Percentiles rank a stretch among this genome's conserved stretches.
These are phyloP conservation scores for Falco biarmicus DNA, from an alignment of 2,797 vertebrate genomes.

Conservation along the genomic window DNA sequence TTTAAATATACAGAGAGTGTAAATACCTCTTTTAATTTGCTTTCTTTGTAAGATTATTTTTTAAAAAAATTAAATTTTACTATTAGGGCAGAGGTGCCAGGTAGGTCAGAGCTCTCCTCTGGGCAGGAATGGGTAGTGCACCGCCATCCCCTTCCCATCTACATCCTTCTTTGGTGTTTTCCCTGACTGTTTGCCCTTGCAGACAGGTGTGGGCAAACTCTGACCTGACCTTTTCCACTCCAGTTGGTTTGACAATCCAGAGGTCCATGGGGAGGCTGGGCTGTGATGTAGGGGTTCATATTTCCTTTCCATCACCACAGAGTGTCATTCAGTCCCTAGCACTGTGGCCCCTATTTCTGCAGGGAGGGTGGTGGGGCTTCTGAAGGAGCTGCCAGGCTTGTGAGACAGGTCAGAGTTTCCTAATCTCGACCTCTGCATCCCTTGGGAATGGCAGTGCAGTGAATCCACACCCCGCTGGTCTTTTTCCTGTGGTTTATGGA, in stretches of 20 bases:
- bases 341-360: not conserved
- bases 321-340: not conserved
- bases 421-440: not conserved
- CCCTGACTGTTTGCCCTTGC: not conserved
- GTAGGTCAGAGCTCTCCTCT: not conserved
- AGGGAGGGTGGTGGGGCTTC: not conserved
- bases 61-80: not conserved
- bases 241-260: not conserved
- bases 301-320: not conserved
- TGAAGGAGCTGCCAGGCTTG: not conserved
- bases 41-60: slow-evolving; percentile 33
- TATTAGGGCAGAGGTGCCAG: not conserved
- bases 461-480: not conserved
- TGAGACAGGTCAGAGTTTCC: not conserved
- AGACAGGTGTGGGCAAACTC: not conserved
- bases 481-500: not conserved
- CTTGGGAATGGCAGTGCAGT: not conserved
- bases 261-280: not conserved
- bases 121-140: not conserved
- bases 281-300: not conserved
- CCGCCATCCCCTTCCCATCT: not conserved
- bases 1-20: slow-evolving; percentile 28
- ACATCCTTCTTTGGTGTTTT: not conserved
- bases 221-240: not conserved
- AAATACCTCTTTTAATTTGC: slow-evolving; percentile 51